Conservation (phyloP, 1,140 invertebrate species). For the Rhagoletis zephyria region DNA sequence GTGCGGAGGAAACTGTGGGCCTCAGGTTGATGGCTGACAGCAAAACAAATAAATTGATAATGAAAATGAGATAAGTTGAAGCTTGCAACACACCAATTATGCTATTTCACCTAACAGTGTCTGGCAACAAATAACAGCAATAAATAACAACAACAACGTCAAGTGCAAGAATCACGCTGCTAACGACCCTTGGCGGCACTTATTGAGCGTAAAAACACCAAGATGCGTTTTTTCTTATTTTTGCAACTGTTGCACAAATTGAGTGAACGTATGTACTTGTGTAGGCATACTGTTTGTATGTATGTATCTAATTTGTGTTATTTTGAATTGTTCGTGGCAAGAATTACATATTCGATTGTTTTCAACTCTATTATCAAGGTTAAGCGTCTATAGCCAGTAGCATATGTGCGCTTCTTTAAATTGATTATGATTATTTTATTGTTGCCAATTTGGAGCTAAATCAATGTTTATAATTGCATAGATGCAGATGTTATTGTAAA, state of each 20-base stretch:
- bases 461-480: neutral
- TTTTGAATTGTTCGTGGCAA: neutral
- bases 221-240: neutral
- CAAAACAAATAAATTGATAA: conserved; percentile 43
- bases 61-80: conserved; percentile 20
- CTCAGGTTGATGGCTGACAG: neutral
- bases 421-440: conserved; percentile 38
- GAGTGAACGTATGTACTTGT: neutral
- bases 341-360: neutral
- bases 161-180: neutral
- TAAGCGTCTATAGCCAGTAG: neutral
- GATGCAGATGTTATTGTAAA: neutral
- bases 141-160: neutral
- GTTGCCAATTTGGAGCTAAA: neutral
- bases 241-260: neutral
- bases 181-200: conserved; percentile 21
- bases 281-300: neutral
- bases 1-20: neutral
- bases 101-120: neutral
- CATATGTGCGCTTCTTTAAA: neutral
- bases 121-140: no score
- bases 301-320: conserved; percentile 38
- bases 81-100: conserved; percentile 26
- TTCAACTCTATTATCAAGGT: neutral
- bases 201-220: neutral